phyloP scores from a whole-genome alignment of 2,888 invertebrate species.

The Epistrophe grossulariae region DNA sequence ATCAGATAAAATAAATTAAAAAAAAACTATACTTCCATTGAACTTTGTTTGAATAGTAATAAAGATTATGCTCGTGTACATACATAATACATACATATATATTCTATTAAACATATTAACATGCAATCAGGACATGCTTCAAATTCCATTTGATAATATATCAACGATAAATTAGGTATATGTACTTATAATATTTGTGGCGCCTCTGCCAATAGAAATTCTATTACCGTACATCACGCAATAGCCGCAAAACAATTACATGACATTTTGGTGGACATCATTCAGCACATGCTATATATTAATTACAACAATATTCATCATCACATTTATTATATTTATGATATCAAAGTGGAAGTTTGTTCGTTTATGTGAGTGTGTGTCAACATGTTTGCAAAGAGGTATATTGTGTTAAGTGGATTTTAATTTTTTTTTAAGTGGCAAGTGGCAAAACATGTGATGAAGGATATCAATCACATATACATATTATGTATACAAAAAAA shows the following conservation, averaged over 20 bases:
- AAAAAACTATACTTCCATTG: too few relatives aligned
- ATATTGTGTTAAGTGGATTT: slow-evolving; percentile 48
- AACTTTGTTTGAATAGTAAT: too few relatives aligned
- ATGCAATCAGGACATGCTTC: slow-evolving; percentile 40
- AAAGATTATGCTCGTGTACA: background rate
- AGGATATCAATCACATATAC: slow-evolving; percentile 62
- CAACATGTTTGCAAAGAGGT: background rate
- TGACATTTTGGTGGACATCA: slow-evolving; percentile 57
- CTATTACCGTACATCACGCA: slow-evolving; percentile 48
- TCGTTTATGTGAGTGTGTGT: background rate
- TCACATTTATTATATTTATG: slow-evolving; percentile 10
- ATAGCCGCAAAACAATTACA: slow-evolving; percentile 66
- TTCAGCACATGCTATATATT: slow-evolving; percentile 52
- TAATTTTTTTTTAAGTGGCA: slow-evolving; percentile 1
- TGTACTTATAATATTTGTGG: slow-evolving; percentile 72
- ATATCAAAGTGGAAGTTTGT: background rate
- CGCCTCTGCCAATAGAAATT: slow-evolving; percentile 43
- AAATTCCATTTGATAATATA: slow-evolving; percentile 62
- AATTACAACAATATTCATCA: slow-evolving; percentile 55
- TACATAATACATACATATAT: background rate
- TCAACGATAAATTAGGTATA: slow-evolving; percentile 53
- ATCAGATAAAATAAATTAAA: too few relatives aligned
- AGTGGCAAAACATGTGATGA: slow-evolving; percentile 17
- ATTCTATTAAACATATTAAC: background rate
- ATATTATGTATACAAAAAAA: background rate